Evolutionary conservation across 2,888 invertebrate genomes (phyloP), one percentile per base, ranked within the genome.

Genomic region (Nebria brevicollis): DNA sequence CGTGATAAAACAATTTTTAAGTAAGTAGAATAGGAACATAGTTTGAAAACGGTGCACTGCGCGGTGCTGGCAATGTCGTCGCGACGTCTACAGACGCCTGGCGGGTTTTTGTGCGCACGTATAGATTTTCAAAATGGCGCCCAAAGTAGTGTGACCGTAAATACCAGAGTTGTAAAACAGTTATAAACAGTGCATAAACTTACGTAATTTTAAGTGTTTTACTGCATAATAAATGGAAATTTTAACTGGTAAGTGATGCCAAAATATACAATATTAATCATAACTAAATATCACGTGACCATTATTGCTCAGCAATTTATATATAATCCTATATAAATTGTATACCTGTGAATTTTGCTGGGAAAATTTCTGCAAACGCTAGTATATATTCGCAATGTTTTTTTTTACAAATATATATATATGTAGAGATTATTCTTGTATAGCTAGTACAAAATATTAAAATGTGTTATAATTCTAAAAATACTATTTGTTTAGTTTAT

Each of bases 121-220:
- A 54, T 54, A 54, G 54, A 54, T 54, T 54, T 54, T 54, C 54
- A 54, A 54, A 54, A 54, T 54, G 54, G 54, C 54, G 54, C 8
- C 54, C 54, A 8, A 54, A 6, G 54, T 3, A 54, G 54, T 54
- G 54, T 54, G 54, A 11, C 54, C 13, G 54, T 54, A 54, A 54
- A 54, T 54, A 54, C 6, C 54, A 8, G 54, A 54, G 54, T 54
- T 54, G 8, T 54, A 54, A 54, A 54, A 8, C 11, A 54, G 54
- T 54, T 54, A 54, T 54, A 54, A 54, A 54, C 54, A 54, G 54
- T 54, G 54, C 6, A 54, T 54, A 54, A 54, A 54, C 54, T 54
- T 54, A 54, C 54, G 54, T 54, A 54, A 54, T 54, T 54, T 54
- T 54, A 54, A 54, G 54, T 54, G 54, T 54, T 54, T 54, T 54